Evolutionary conservation across 2,113 vertebrate genomes (phyloP).

Genomic region (Thamnaconus septentrionalis): DNA sequence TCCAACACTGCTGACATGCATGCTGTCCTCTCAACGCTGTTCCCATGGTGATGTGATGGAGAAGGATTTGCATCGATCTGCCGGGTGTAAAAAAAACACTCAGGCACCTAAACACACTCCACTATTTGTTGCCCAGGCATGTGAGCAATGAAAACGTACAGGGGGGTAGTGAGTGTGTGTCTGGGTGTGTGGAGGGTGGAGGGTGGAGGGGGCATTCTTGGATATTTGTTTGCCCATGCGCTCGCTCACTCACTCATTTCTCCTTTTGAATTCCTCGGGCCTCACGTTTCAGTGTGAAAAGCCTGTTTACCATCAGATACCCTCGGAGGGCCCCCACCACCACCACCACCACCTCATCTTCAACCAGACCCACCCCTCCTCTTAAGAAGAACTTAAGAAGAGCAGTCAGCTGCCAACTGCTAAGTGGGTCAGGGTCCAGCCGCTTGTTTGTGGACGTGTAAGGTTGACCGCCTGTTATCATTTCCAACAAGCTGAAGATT

Average conservation of each 20-base stretch:
- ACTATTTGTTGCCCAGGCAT: slow-evolving; percentile 5
- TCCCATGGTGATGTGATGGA: slow-evolving; percentile 50
- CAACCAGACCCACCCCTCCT: background rate
- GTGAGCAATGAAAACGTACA: slow-evolving; percentile 9
- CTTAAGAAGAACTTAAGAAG: background rate
- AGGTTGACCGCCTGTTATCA: slow-evolving; percentile 21
- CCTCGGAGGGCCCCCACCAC: background rate
- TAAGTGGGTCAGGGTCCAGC: slow-evolving; percentile 19
- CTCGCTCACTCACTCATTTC: background rate
- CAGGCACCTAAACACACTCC: slow-evolving; percentile 10
- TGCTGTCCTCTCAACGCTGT: slow-evolving; percentile 38
- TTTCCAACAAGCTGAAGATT: slow-evolving; percentile 19
- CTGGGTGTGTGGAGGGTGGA: no score
- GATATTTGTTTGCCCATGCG: slow-evolving; percentile 3
- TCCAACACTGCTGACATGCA: slow-evolving; percentile 16
- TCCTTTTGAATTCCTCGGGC: background rate
- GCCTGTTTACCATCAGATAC: slow-evolving; percentile 39
- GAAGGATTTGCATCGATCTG: slow-evolving; percentile 32
- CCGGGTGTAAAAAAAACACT: slow-evolving; percentile 29
- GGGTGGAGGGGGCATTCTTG: no score
- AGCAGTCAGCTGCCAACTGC: slow-evolving; percentile 13
- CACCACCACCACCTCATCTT: background rate
- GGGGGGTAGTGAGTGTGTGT: background rate
- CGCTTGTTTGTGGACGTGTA: slow-evolving; percentile 7
- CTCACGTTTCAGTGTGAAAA: slow-evolving; percentile 1